Percentiles rank a stretch among this genome's conserved stretches.
Evolutionary conservation across 1,140 invertebrate species (phyloP).

Genomic region (Drosophila cardini): DNA sequence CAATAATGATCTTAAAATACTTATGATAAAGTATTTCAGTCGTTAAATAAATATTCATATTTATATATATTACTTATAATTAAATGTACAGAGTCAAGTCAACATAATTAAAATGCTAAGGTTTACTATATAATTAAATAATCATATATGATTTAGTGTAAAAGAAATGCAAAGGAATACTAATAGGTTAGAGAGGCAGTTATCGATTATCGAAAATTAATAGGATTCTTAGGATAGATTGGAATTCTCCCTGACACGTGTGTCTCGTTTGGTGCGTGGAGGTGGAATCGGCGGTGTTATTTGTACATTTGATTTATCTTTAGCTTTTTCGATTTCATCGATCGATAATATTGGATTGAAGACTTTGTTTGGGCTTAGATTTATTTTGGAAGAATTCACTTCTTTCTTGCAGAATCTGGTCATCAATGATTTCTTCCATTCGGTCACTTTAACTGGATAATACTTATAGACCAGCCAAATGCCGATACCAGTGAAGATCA

Average conservation of each 20-base stretch:
- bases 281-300: slow-evolving; percentile 85
- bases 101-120: slow-evolving; percentile 6
- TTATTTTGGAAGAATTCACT: not conserved
- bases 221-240: slow-evolving; percentile 14
- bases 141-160: slow-evolving; percentile 22
- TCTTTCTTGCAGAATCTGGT: slow-evolving; percentile 30
- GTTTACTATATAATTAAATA: slow-evolving; percentile 1
- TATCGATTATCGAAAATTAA: too few relatives aligned
- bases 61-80: not conserved
- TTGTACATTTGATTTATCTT: slow-evolving; percentile 8
- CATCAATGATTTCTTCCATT: slow-evolving; percentile 7
- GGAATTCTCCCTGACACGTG: slow-evolving; percentile 45
- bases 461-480: slow-evolving; percentile 49
- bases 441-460: slow-evolving; percentile 48
- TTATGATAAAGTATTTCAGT: slow-evolving; percentile 11
- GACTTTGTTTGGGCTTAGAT: slow-evolving; percentile 11
- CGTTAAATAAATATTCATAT: slow-evolving; percentile 13
- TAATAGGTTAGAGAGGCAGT: slow-evolving; percentile 17
- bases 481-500: slow-evolving; percentile 13
- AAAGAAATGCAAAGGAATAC: slow-evolving; percentile 25
- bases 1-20: slow-evolving; percentile 16
- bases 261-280: slow-evolving; percentile 85
- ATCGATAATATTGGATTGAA: slow-evolving; percentile 16
- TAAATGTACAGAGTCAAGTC: not conserved
- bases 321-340: slow-evolving; percentile 20